Percentiles rank a stretch among this genome's conserved stretches.
These are phyloP conservation scores for Halcyon chelicuti DNA, from an alignment of 2,797 vertebrate genomes.

Conservation along the genomic window DNA sequence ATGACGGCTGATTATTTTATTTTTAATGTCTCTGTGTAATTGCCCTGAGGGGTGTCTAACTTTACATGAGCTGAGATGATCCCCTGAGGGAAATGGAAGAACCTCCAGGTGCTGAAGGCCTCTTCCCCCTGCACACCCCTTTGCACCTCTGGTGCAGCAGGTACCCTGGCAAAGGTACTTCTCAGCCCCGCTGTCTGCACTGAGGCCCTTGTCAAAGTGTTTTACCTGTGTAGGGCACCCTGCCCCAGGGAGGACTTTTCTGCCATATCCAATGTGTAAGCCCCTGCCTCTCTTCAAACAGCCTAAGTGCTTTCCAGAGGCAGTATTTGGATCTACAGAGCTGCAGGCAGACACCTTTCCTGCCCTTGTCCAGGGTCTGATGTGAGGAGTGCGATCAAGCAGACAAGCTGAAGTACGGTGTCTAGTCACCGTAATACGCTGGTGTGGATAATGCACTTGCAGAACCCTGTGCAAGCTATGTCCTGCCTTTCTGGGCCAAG, in stretches of 20 bases:
- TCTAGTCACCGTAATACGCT: not conserved
- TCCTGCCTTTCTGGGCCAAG: not conserved
- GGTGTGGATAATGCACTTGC: not conserved
- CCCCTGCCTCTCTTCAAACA: not conserved
- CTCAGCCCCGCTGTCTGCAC: not conserved
- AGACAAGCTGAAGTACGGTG: not conserved
- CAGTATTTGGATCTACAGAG: not conserved
- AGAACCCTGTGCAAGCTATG: not conserved
- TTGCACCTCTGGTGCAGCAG: not conserved
- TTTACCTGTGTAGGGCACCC: not conserved
- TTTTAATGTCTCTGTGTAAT: not conserved
- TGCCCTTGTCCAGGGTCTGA: not conserved
- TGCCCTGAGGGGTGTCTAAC: not conserved
- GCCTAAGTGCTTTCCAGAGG: not conserved
- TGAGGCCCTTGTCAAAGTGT: not conserved
- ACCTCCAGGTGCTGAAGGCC: rapidly evolving
- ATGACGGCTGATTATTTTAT: not conserved
- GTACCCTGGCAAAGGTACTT: not conserved
- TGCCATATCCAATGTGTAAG: rapidly evolving
- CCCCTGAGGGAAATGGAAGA: not conserved
- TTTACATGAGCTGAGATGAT: not conserved
- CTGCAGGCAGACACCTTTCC: not conserved
- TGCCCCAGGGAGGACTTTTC: not conserved
- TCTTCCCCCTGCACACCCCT: not conserved
- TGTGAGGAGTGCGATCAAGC: not conserved